phyloP scores from a whole-genome alignment of 2,888 invertebrate genomes.

The Caenorhabditis sp. region DNA sequence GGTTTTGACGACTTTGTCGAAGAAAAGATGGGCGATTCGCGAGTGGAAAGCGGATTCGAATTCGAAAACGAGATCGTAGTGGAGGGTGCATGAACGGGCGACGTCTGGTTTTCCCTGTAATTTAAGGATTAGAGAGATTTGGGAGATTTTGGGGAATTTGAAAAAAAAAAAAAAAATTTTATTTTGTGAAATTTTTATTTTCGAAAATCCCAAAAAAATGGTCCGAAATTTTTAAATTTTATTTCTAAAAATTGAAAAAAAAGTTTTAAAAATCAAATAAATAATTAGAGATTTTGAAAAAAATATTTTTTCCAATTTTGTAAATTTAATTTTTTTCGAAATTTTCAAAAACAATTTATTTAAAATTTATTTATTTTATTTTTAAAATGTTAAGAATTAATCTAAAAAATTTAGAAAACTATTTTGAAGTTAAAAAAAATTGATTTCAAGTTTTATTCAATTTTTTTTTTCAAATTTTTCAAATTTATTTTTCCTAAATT shows the following conservation, averaged over 20 bases:
- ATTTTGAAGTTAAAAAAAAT: background rate
- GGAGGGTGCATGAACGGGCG: constrained; percentile 69
- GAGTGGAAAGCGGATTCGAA: constrained; percentile 93
- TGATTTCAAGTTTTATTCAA: background rate
- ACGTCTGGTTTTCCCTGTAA: constrained; percentile 51
- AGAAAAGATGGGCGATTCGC: constrained; percentile 93
- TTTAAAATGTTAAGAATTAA: background rate
- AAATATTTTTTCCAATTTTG: too few species aligned
- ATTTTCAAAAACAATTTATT: constrained; percentile 1
- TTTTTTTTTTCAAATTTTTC: background rate
- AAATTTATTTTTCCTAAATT: background rate
- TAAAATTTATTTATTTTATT: too few species aligned
- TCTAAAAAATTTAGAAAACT: background rate
- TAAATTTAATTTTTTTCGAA: constrained; percentile 82
- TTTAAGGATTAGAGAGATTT: background rate
- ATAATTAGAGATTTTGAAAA: background rate
- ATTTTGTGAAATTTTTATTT: background rate
- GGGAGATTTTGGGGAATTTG: background rate
- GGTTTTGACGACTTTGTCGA: constrained; percentile 92
- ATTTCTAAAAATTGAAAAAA: too few species aligned
- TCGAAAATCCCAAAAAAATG: background rate
- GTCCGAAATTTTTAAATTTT: too few species aligned
- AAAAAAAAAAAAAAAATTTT: too few species aligned
- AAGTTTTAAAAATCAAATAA: too few species aligned
- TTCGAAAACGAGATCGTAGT: constrained; percentile 88